phyloP scores from a whole-genome alignment of 2,888 invertebrate species.

The Schizaphis graminum region DNA sequence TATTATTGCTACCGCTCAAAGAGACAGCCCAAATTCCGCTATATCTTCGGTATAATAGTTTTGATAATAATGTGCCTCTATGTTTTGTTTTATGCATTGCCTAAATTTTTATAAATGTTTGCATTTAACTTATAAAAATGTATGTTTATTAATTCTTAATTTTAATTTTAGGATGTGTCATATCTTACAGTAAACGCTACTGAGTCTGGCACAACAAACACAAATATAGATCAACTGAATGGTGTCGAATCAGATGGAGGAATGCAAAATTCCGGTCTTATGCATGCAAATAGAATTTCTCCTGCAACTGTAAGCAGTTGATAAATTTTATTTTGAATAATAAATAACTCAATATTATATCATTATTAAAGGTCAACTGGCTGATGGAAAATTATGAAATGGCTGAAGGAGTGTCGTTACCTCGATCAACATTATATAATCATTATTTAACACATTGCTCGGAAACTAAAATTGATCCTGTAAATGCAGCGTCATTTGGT shows the following conservation, averaged over 20 bases:
- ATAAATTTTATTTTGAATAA: not conserved
- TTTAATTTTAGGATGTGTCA: conserved; percentile 68
- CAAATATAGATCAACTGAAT: conserved; percentile 70
- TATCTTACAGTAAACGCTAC: conserved; percentile 67
- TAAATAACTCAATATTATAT: conserved; percentile 32
- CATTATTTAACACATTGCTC: conserved; percentile 97
- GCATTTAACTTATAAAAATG: not conserved
- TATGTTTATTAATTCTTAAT: not conserved
- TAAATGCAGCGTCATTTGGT: conserved; percentile 99
- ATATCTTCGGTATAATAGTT: conserved; percentile 60
- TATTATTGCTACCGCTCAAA: conserved; percentile 71
- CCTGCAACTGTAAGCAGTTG: conserved; percentile 88
- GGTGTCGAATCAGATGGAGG: conserved; percentile 69
- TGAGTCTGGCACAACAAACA: conserved; percentile 55
- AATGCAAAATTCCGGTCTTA: conserved; percentile 67
- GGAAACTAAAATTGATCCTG: conserved; percentile 94
- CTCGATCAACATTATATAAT: conserved; percentile 94
- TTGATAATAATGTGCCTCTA: conserved; percentile 29
- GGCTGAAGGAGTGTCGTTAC: conserved; percentile 93
- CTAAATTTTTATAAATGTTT: not conserved
- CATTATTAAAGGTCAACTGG: conserved; percentile 84
- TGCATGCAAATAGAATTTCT: conserved; percentile 85
- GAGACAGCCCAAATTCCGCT: conserved; percentile 61
- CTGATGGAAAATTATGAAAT: conserved; percentile 98
- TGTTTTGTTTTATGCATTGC: not conserved